phyloP scores from a whole-genome alignment of 2,797 vertebrate species.

The Leptatherina wallacei region DNA sequence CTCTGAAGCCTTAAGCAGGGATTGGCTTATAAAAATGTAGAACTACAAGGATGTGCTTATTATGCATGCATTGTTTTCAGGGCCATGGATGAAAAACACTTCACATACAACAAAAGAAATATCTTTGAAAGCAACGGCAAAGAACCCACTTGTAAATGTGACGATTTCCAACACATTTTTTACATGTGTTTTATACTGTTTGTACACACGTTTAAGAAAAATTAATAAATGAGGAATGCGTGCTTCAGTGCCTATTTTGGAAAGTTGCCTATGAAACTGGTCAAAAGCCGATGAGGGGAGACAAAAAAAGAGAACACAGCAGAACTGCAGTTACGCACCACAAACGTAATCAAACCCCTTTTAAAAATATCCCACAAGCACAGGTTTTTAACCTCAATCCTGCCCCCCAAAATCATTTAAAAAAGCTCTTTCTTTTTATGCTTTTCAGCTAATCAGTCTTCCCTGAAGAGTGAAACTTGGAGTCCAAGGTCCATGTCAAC shows the following conservation, averaged over 20 bases:
- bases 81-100: conserved; percentile 7
- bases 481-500: background rate
- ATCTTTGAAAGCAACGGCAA: background rate
- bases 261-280: conserved; percentile 22
- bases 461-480: no score
- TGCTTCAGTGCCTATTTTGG: background rate
- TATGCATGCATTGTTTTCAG: conserved; percentile 3
- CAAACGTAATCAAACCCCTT: conserved; percentile 7
- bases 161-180: background rate
- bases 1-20: background rate
- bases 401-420: no score
- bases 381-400: conserved; percentile 13
- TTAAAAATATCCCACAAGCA: conserved; percentile 16
- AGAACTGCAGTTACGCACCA: conserved; percentile 33
- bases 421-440: no score
- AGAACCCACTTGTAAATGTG: background rate
- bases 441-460: no score
- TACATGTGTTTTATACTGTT: background rate
- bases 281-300: conserved; percentile 16
- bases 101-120: background rate
- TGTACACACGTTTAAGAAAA: background rate
- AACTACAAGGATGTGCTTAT: conserved; percentile 5
- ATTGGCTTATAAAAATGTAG: conserved; percentile 9
- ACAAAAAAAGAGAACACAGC: conserved; percentile 15
- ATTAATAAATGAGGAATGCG: background rate